Conservation (phyloP, 2,797 vertebrate genomes). For the Propithecus perrieri region DNA sequence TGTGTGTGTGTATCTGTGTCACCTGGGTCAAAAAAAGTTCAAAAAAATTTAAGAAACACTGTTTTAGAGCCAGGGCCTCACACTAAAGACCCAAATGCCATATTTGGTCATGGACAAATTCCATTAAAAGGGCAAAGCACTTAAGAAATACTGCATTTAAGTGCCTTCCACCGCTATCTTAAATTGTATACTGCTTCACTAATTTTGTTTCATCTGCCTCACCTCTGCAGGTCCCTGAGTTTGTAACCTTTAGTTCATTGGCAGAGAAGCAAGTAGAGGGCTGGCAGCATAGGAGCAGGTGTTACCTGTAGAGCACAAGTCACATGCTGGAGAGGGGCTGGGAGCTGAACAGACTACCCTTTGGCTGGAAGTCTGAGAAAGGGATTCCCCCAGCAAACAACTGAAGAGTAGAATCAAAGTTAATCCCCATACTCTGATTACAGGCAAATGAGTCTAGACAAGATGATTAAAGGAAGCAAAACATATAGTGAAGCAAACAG, state of each 20-base stretch:
- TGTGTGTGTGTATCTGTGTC: background rate
- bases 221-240: background rate
- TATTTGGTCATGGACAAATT: background rate
- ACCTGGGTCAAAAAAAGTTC: background rate
- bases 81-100: background rate
- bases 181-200: background rate
- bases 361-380: background rate
- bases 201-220: background rate
- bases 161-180: background rate
- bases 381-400: background rate
- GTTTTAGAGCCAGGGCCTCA: background rate
- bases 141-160: slow-evolving; percentile 6
- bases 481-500: background rate
- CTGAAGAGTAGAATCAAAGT: background rate
- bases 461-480: background rate
- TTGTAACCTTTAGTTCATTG: fast-evolving
- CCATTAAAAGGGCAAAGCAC: background rate
- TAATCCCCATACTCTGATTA: background rate
- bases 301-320: background rate
- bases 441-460: background rate
- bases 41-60: background rate
- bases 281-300: background rate
- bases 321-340: too few relatives aligned
- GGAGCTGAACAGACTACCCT: background rate
- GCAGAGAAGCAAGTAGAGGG: background rate